Evolutionary conservation across 2,797 vertebrate species (phyloP).

Genomic region (Rhabdomys pumilio): DNA sequence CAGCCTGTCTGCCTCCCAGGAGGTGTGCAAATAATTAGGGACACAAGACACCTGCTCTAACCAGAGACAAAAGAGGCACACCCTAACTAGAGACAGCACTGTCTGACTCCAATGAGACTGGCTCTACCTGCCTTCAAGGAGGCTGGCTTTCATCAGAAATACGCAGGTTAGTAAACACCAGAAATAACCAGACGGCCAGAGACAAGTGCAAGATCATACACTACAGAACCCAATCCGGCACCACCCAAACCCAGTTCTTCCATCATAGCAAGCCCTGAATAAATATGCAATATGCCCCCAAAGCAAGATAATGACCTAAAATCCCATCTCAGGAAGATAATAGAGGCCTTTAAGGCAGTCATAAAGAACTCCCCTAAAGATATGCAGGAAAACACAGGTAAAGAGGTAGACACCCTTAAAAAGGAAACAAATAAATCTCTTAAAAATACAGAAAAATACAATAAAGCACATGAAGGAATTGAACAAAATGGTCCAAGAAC

Average conservation of each 20-base stretch:
- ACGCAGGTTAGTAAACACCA: background rate
- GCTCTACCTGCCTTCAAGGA: too few species aligned
- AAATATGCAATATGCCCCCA: background rate
- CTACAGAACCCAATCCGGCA: background rate
- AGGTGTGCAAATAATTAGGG: background rate
- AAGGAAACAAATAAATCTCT: background rate
- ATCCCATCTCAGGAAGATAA: background rate
- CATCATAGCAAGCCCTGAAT: background rate
- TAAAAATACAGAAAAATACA: background rate
- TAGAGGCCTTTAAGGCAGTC: background rate
- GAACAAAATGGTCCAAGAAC: background rate
- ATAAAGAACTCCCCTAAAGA: background rate
- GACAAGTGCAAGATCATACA: background rate
- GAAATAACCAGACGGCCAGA: background rate
- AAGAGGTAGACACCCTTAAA: background rate
- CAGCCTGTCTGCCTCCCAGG: background rate
- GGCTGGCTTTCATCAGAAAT: background rate
- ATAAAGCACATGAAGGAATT: background rate
- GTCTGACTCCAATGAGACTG: background rate
- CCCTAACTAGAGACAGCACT: background rate
- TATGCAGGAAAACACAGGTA: background rate
- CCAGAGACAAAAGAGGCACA: background rate
- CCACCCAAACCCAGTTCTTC: background rate
- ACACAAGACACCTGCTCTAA: background rate
- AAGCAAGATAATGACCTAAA: background rate